These are phyloP conservation scores for Scyliorhinus canicula DNA, from an alignment of 2,797 vertebrate genomes.

Conservation along the genomic window DNA sequence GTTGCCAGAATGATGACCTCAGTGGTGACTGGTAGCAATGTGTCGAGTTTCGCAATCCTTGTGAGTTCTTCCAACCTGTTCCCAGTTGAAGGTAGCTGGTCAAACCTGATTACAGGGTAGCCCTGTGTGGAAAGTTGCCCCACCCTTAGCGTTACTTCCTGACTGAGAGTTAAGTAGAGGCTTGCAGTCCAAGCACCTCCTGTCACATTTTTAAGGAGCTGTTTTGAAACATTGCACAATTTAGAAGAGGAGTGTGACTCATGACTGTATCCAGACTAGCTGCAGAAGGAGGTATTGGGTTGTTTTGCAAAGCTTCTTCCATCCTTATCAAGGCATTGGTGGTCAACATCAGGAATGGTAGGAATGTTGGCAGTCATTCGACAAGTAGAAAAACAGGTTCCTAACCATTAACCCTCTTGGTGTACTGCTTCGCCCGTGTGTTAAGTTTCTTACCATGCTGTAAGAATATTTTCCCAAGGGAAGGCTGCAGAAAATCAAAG, in stretches of 20 bases:
- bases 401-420: background rate
- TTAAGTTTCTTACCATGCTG: background rate
- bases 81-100: background rate
- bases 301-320: background rate
- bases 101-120: background rate
- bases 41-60: background rate
- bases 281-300: background rate
- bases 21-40: background rate
- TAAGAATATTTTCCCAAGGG: background rate
- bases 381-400: background rate
- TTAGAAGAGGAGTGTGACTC: background rate
- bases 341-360: background rate
- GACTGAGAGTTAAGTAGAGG: background rate
- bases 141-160: background rate
- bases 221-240: background rate
- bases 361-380: background rate
- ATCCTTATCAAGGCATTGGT: background rate
- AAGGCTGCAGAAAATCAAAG: background rate
- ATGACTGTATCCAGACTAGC: background rate
- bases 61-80: background rate
- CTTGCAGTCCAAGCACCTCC: background rate
- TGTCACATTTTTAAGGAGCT: background rate
- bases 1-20: background rate
- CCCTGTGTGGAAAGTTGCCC: too few species aligned
- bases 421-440: background rate